Evolutionary conservation across 2,888 invertebrate genomes (phyloP).

Genomic region (Drosophila eohydei): DNA sequence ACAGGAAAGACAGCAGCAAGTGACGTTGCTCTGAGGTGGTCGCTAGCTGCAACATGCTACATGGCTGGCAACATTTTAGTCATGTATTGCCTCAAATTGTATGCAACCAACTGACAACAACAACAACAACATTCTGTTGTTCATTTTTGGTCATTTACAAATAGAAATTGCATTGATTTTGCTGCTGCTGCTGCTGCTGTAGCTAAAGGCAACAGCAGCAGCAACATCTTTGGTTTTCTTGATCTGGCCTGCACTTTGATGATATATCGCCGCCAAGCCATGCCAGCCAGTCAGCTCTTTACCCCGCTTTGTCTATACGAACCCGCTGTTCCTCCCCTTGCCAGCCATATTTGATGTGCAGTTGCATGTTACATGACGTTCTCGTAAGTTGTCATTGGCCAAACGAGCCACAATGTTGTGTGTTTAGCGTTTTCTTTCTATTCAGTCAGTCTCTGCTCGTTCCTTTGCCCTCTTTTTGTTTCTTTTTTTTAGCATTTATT

Average conservation of each 20-base stretch:
- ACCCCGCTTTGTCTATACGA: constrained; percentile 19
- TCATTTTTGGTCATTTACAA: constrained; percentile 80
- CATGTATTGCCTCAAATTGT: constrained; percentile 43
- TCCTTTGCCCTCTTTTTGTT: background rate
- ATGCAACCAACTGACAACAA: constrained; percentile 47
- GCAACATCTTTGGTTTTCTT: constrained; percentile 29
- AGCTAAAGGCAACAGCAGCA: constrained; percentile 14
- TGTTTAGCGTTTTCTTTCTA: constrained; percentile 56
- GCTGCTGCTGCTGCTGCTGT: constrained; percentile 32
- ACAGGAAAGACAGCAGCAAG: constrained; percentile 30
- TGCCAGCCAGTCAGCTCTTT: background rate
- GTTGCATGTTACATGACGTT: constrained; percentile 76
- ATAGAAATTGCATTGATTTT: constrained; percentile 80
- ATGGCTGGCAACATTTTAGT: constrained; percentile 32
- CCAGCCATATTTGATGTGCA: constrained; percentile 75
- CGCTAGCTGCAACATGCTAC: constrained; percentile 59
- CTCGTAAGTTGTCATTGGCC: constrained; percentile 66
- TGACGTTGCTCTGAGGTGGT: constrained; percentile 79
- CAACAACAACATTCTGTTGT: constrained; percentile 45
- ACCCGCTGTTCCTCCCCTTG: constrained; percentile 4
- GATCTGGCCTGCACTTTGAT: constrained; percentile 60
- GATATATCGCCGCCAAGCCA: constrained; percentile 71
- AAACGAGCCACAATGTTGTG: constrained; percentile 74
- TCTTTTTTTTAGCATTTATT: constrained; percentile 66
- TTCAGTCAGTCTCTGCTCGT: constrained; percentile 24